A percentile compares a stretch with the other conserved stretches of the same genome.
Evolutionary conservation across 2,888 invertebrate genomes (phyloP).

Genomic region (Mesorhabditis belari): DNA sequence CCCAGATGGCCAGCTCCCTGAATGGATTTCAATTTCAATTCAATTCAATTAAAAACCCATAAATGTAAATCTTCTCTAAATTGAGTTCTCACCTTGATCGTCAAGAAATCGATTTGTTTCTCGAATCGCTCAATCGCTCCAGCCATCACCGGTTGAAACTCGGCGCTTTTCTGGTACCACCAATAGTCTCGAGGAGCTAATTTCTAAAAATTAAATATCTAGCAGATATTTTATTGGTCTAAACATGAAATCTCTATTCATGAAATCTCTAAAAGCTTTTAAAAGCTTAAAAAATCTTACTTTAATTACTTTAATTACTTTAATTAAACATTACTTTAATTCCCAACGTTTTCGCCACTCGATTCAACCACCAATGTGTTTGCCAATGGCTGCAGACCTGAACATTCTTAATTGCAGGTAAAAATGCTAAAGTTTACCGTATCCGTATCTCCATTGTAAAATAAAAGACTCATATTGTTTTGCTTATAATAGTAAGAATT

Average conservation of each 20-base stretch:
- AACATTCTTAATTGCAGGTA: not conserved
- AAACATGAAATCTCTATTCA: too few species aligned
- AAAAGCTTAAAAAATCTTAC: too few species aligned
- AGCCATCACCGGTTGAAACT: not conserved
- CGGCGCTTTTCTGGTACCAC: not conserved
- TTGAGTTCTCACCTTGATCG: conserved; percentile 38
- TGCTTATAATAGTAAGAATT: conserved; percentile 13
- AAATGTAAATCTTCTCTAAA: too few species aligned
- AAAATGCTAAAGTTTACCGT: too few species aligned
- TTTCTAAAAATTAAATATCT: not conserved
- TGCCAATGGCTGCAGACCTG: not conserved
- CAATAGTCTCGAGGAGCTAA: not conserved
- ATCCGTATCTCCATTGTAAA: conserved; percentile 31
- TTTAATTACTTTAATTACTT: too few species aligned
- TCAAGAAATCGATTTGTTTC: conserved; percentile 26
- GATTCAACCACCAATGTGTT: not conserved
- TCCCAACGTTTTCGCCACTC: not conserved
- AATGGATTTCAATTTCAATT: too few species aligned
- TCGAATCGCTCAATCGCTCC: not conserved
- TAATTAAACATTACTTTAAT: not conserved
- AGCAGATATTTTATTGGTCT: not conserved
- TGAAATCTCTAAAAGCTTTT: too few species aligned
- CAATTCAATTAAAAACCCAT: too few species aligned
- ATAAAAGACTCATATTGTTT: conserved; percentile 27
- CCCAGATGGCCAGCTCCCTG: conserved; percentile 9